Evolutionary conservation across 2,113 vertebrate species (phyloP).

Genomic region (Oryzias curvinotus): DNA sequence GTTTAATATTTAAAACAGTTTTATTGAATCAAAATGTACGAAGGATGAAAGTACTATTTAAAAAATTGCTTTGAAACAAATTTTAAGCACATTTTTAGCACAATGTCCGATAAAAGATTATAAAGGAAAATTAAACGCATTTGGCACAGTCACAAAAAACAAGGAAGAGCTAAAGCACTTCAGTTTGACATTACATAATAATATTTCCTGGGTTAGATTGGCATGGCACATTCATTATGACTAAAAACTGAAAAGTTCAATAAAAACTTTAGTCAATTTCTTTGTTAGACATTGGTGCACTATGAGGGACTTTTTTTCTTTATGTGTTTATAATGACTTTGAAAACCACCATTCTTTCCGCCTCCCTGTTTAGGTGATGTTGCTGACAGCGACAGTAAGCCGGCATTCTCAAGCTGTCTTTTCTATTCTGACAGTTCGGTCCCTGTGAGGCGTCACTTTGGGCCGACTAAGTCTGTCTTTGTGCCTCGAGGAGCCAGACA

Average conservation of each 20-base stretch:
- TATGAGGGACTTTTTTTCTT: too few species aligned
- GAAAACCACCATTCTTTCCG: conserved; percentile 2
- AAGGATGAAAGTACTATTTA: too few species aligned
- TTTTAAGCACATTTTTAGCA: too few species aligned
- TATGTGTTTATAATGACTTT: too few species aligned
- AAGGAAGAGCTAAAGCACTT: background rate
- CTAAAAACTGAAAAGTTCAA: too few species aligned
- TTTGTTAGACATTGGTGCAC: too few species aligned
- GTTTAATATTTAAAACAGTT: too few species aligned
- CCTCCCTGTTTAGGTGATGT: background rate
- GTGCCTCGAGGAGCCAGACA: conserved; percentile 14
- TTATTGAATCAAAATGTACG: too few species aligned
- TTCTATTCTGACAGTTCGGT: conserved; percentile 45
- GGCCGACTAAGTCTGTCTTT: conserved; percentile 2
- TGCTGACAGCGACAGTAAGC: conserved; percentile 43
- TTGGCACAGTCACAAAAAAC: background rate
- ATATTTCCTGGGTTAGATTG: background rate
- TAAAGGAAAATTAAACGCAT: background rate
- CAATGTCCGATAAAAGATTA: too few species aligned
- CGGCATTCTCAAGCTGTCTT: conserved; percentile 11
- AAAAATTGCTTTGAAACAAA: too few species aligned
- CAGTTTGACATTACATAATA: background rate
- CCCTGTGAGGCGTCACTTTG: conserved; percentile 53
- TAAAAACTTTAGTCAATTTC: too few species aligned
- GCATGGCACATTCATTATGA: too few species aligned